Conservation (phyloP, 2,888 invertebrate genomes). For the Girardia tigrina region DNA sequence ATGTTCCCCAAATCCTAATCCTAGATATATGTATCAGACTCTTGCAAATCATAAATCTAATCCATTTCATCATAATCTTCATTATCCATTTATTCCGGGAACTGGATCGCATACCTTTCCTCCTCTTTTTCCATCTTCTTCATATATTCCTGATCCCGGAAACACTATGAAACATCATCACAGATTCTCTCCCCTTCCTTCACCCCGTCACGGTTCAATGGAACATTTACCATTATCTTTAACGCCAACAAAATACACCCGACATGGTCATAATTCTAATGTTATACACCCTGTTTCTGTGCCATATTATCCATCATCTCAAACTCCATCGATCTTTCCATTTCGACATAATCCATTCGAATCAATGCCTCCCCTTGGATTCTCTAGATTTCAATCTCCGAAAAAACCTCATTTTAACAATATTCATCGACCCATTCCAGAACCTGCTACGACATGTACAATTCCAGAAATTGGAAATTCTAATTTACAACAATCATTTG, state of each 20-base stretch:
- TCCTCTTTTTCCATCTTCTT: not conserved
- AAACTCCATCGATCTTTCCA: slow-evolving; percentile 23
- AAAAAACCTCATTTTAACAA: slow-evolving; percentile 17
- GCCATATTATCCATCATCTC: slow-evolving; percentile 17
- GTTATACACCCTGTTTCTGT: not conserved
- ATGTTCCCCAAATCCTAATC: not conserved
- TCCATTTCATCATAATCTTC: slow-evolving; percentile 2
- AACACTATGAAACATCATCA: not conserved
- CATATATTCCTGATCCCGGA: slow-evolving; percentile 2
- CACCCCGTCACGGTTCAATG: not conserved
- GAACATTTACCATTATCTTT: slow-evolving; percentile 1
- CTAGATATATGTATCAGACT: not conserved
- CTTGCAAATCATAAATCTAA: slow-evolving; percentile 1
- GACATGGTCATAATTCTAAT: not conserved
- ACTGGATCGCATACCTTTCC: slow-evolving; percentile 2
- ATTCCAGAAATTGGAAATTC: not conserved
- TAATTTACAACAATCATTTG: not conserved
- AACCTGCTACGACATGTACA: not conserved
- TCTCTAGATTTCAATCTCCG: slow-evolving; percentile 5
- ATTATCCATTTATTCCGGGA: not conserved
- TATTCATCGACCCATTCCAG: slow-evolving; percentile 14
- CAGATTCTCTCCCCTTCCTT: not conserved
- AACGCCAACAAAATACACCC: not conserved
- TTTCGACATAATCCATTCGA: not conserved
- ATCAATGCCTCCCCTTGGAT: slow-evolving; percentile 11